Percentiles rank a stretch among this genome's conserved stretches.
phyloP scores from a whole-genome alignment of 2,113 vertebrate genomes.

The Centropristis striata region DNA sequence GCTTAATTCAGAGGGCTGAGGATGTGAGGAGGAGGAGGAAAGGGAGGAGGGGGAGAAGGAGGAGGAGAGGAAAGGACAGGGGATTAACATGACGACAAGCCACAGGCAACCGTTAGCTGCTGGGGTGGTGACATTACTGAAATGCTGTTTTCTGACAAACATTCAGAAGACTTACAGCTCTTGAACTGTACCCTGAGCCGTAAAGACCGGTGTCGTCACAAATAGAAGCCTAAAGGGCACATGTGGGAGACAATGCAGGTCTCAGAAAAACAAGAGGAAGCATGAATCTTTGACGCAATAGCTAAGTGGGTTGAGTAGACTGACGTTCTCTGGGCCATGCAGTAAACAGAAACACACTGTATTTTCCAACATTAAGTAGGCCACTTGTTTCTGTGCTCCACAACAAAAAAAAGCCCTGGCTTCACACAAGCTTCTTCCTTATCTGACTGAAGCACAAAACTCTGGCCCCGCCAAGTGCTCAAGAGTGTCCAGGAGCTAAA shows the following conservation, averaged over 20 bases:
- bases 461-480: conserved; percentile 32
- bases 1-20: conserved; percentile 94
- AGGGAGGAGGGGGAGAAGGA: too few species aligned
- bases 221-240: conserved; percentile 88
- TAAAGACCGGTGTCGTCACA: conserved; percentile 85
- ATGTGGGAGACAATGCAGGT: conserved; percentile 68
- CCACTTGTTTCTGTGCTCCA: conserved; percentile 14
- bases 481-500: conserved; percentile 63
- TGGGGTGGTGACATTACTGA: conserved; percentile 35
- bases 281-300: conserved; percentile 40
- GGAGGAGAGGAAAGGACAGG: conserved; percentile 61
- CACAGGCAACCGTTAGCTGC: conserved; percentile 39
- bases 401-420: conserved; percentile 45
- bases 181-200: conserved; percentile 85
- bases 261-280: conserved; percentile 62
- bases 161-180: conserved; percentile 88
- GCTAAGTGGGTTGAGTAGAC: conserved; percentile 7
- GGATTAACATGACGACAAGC: conserved; percentile 65
- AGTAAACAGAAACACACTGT: conserved; percentile 26
- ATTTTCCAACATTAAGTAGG: conserved; percentile 23
- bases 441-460: conserved; percentile 42
- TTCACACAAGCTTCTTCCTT: conserved; percentile 29
- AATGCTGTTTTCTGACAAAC: conserved; percentile 25
- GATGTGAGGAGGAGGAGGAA: conserved; percentile 13
- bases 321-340: conserved; percentile 28